Base-by-base conservation (phyloP, 2,797 vertebrate species). In the Coracias cyanogaster region DNA sequence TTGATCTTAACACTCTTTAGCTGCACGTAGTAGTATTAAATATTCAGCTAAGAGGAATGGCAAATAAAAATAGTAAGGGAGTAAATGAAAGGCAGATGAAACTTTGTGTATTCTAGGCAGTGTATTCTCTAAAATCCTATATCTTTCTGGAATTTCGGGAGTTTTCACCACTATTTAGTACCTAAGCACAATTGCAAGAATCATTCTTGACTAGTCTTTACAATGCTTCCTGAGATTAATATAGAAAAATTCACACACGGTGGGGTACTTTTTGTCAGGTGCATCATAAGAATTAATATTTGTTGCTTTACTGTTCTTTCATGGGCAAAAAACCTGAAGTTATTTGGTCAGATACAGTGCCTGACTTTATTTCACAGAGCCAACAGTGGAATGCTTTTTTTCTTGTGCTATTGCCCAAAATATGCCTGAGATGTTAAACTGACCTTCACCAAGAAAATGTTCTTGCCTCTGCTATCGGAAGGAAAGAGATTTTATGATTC, bases 81-180 rank as follows among this genome's bases (percentile, higher is more conserved):
- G 31, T 60, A 86, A 66, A 86, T 45, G 48, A 91, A 94, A 92
- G 43, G 60, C 18, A 72, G 33, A 81, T 45, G 11, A 26, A 90
- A 35, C n/a, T 6, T 73, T 66, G 14, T 82, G 45, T 79, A 43
- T 84, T 67, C 45, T 33, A 51, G 65, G n/a, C 11, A 33, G 18
- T 7, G 15, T 51, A 46, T 76, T 76, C 51, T 73, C 15, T 58
- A 81, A 77, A 92, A 83, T 29, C 73, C 7, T 9, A 8, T 49
- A 8, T 80, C 15, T 73, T 83, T 73, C 67, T 86, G 33, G 22
- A 69, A 72, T 69, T 21, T 67, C 10, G 15, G 26, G 28, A 54
- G 14, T 37, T 80, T 93, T 88, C 48, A 83, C 20, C 16, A 26
- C 37, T 61, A 11, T 45, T 43, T 57, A 43, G n/a, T 39, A 57